Evolutionary conservation across 1,140 invertebrate genomes (phyloP).

Genomic region (Brachionus koreanus): DNA sequence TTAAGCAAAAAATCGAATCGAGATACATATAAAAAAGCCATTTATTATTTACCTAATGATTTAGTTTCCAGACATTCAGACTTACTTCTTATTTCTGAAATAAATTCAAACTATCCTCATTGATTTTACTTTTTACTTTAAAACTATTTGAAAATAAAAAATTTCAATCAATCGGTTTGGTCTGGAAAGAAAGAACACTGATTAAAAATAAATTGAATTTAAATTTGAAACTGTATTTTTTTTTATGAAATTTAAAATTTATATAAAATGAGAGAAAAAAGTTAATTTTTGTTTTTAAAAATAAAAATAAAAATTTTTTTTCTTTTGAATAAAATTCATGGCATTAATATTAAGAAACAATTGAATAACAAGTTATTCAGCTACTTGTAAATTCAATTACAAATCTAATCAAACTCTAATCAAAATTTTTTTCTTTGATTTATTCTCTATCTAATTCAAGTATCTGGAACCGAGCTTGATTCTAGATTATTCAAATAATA

Average conservation of each 20-base stretch:
- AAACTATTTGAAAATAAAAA: not conserved
- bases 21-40: not conserved
- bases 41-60: not conserved
- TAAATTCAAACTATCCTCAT: not conserved
- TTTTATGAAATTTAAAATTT: too few species aligned
- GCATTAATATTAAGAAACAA: not conserved
- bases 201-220: too few species aligned
- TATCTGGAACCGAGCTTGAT: not conserved
- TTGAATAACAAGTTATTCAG: not conserved
- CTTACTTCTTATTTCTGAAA: not conserved
- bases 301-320: not conserved
- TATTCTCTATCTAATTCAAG: not conserved
- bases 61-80: not conserved
- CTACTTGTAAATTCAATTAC: not conserved
- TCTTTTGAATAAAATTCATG: not conserved
- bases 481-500: not conserved
- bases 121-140: not conserved
- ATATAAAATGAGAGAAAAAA: too few species aligned
- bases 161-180: too few species aligned
- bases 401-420: not conserved
- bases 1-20: not conserved
- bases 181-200: too few species aligned
- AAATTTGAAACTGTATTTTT: too few species aligned
- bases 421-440: not conserved
- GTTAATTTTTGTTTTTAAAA: not conserved